Conservation (phyloP, 2,888 invertebrate species). For the Brachylomia viminalis region DNA sequence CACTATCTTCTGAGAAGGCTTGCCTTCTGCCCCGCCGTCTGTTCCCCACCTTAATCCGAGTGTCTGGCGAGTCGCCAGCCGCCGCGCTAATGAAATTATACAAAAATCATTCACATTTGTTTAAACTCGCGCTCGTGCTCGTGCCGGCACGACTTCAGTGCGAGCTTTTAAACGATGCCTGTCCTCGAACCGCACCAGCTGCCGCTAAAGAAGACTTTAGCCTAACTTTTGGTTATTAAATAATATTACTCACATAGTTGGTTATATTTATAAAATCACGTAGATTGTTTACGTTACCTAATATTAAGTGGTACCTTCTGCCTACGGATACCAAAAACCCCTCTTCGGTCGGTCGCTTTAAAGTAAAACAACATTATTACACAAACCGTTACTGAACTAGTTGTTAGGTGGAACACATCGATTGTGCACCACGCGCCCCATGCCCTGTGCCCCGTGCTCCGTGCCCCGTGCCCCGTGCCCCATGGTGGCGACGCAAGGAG, state of each 20-base stretch:
- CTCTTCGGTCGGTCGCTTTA: not conserved
- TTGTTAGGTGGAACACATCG: not conserved
- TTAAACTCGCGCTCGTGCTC: slow-evolving; percentile 38
- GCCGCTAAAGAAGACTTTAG: slow-evolving; percentile 13
- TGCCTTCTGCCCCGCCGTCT: slow-evolving; percentile 22
- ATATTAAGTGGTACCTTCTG: not conserved
- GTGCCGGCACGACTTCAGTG: slow-evolving; percentile 8
- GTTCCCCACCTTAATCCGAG: slow-evolving; percentile 35
- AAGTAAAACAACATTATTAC: slow-evolving; percentile 2
- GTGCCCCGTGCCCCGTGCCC: not conserved
- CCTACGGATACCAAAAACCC: not conserved
- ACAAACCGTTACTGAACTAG: not conserved
- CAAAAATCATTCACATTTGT: slow-evolving; percentile 64
- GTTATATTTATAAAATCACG: not conserved
- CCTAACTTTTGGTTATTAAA: slow-evolving; percentile 19
- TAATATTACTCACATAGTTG: not conserved
- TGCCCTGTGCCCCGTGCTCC: not conserved
- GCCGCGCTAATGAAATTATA: slow-evolving; percentile 63
- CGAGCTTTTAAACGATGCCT: slow-evolving; percentile 13
- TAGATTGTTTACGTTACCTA: not conserved
- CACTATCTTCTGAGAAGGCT: not conserved
- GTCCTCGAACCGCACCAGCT: slow-evolving; percentile 28
- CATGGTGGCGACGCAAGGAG: not conserved
- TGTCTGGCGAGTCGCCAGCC: slow-evolving; percentile 62
- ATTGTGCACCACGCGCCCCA: not conserved